These are phyloP conservation scores for Myioborus melanocephalus DNA, from an alignment of 2,797 vertebrate species.

Conservation along the genomic window DNA sequence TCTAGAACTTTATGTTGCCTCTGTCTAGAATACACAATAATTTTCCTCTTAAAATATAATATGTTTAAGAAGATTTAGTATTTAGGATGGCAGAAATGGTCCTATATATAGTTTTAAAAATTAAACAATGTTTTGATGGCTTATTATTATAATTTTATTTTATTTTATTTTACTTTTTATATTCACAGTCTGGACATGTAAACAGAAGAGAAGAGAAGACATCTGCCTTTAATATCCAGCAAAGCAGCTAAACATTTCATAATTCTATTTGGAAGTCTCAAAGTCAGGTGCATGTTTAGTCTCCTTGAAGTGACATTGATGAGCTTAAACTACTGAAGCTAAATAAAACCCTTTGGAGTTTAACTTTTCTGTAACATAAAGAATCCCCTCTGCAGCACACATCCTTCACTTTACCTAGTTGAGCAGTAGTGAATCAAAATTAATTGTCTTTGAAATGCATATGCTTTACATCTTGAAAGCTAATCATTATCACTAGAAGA, in stretches of 20 bases:
- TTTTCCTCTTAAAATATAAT: not conserved
- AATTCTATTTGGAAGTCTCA: not conserved
- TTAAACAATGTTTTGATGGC: not conserved
- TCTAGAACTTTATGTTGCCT: not conserved
- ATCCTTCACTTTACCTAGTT: not conserved
- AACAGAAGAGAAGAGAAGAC: not conserved
- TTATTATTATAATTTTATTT: not conserved
- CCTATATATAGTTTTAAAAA: not conserved
- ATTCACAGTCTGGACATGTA: not conserved
- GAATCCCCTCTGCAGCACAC: not conserved
- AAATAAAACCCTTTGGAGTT: conserved; percentile 1
- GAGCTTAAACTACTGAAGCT: not conserved
- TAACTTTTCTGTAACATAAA: conserved; percentile 23
- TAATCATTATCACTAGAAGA: conserved; percentile 23
- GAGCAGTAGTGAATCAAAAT: conserved; percentile 26
- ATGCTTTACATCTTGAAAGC: not conserved
- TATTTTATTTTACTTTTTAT: not conserved
- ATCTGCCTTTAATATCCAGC: not conserved
- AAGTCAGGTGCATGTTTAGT: not conserved
- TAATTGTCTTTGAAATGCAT: conserved; percentile 37
- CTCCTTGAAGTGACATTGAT: conserved; percentile 30
- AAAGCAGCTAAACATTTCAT: not conserved
- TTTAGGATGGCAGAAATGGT: not conserved
- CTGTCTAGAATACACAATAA: not conserved
- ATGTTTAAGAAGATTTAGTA: not conserved